Evolutionary conservation across 1,140 invertebrate species (phyloP).

Genomic region (Spodoptera litura): DNA sequence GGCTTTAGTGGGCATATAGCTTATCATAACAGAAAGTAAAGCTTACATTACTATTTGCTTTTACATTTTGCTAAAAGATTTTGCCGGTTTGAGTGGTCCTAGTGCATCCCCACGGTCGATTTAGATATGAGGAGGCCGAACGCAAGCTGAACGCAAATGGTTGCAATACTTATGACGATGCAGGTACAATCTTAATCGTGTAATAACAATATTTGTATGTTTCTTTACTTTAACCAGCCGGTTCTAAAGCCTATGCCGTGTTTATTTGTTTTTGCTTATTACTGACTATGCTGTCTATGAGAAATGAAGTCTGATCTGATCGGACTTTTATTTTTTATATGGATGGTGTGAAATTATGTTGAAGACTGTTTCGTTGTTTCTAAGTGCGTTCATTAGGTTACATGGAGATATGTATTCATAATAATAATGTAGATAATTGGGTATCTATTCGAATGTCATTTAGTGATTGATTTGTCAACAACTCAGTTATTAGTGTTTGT

Average conservation of each 20-base stretch:
- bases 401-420: too few species aligned
- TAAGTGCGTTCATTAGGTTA: too few species aligned
- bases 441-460: too few species aligned
- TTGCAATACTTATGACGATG: not conserved
- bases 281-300: not conserved
- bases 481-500: too few species aligned
- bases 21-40: too few species aligned
- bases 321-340: too few species aligned
- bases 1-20: too few species aligned
- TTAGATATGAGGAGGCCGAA: constrained; percentile 25
- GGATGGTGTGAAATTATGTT: too few species aligned
- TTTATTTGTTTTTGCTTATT: constrained; percentile 4
- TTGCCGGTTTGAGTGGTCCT: not conserved
- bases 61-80: constrained; percentile 8
- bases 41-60: not conserved
- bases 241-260: not conserved
- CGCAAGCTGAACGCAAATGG: constrained; percentile 29
- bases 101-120: constrained; percentile 1
- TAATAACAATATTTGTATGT: constrained; percentile 35
- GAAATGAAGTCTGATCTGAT: too few species aligned
- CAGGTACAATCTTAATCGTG: constrained; percentile 33
- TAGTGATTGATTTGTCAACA: too few species aligned
- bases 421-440: too few species aligned
- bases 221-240: constrained; percentile 6
- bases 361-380: too few species aligned